These are phyloP conservation scores for Petrocephalus schoutedeni DNA, from an alignment of 2,797 vertebrate species.

Conservation along the genomic window DNA sequence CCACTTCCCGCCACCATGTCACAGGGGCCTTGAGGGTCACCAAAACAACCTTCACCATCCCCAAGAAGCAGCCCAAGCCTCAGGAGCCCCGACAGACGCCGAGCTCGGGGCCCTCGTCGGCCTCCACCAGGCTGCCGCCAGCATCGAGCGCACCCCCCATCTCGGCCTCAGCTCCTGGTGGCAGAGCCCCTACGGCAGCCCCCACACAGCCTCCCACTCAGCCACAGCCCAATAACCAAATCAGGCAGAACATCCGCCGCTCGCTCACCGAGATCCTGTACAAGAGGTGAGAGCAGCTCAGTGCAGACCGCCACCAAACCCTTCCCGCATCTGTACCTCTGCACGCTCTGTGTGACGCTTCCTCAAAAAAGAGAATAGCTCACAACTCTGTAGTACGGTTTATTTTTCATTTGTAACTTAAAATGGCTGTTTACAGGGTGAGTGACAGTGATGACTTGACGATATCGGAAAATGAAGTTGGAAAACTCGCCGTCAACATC, in stretches of 20 bases:
- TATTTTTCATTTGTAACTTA: neutral
- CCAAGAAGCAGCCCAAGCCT: conserved; percentile 66
- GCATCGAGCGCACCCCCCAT: conserved; percentile 26
- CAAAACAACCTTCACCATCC: conserved; percentile 72
- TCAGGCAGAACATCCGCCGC: conserved; percentile 92
- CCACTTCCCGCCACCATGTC: conserved; percentile 52
- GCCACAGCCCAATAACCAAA: conserved; percentile 86
- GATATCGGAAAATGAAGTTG: conserved; percentile 87
- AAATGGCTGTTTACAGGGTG: conserved; percentile 63
- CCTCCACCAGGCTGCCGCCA: conserved; percentile 31
- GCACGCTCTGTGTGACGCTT: neutral
- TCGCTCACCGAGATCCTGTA: conserved; percentile 93
- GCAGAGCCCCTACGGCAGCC: conserved; percentile 45
- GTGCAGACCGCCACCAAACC: neutral
- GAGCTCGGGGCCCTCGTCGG: conserved; percentile 40
- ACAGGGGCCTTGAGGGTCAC: conserved; percentile 63
- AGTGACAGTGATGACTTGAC: conserved; percentile 91
- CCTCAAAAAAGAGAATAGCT: neutral
- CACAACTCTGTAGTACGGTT: neutral
- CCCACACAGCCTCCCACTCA: conserved; percentile 43
- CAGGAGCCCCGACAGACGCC: conserved; percentile 43
- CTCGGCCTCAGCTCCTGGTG: conserved; percentile 42
- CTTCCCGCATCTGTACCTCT: neutral
- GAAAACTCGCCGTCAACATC: conserved; percentile 77
- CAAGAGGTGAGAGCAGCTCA: conserved; percentile 75